These are phyloP conservation scores for Micrasema longulum DNA, from an alignment of 1,140 invertebrate genomes.

Conservation along the genomic window DNA sequence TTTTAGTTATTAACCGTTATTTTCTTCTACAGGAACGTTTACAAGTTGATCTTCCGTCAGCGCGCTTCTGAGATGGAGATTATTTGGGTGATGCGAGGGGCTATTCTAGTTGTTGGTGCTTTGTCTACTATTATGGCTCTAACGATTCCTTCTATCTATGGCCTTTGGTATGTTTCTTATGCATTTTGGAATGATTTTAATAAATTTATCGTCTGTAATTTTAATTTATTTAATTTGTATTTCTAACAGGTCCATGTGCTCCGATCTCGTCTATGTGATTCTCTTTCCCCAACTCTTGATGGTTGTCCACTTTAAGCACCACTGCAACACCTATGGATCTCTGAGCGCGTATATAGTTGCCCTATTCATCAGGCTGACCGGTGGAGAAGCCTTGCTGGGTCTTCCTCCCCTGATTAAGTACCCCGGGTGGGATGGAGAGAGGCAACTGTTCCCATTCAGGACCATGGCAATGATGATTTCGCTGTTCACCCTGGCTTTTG, in stretches of 20 bases:
- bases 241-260: constrained; percentile 87
- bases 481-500: constrained; percentile 79
- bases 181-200: too few relatives aligned
- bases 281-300: constrained; percentile 97
- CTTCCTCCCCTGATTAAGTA: constrained; percentile 88
- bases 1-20: background rate
- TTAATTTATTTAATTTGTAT: constrained; percentile 12
- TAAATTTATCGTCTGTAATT: background rate
- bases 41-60: constrained; percentile 95
- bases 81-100: constrained; percentile 96
- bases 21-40: constrained; percentile 84
- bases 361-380: constrained; percentile 85
- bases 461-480: constrained; percentile 91
- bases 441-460: constrained; percentile 89
- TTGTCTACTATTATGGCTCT: constrained; percentile 95
- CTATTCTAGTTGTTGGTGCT: constrained; percentile 93
- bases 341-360: constrained; percentile 91
- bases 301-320: constrained; percentile 94
- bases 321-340: constrained; percentile 97
- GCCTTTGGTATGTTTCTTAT: constrained; percentile 82
- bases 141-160: constrained; percentile 96
- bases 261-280: constrained; percentile 97
- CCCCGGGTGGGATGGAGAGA: constrained; percentile 84
- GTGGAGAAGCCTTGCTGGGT: constrained; percentile 88
- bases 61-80: constrained; percentile 96